A percentile compares a stretch with the other conserved stretches of the same genome.
phyloP scores from a whole-genome alignment of 2,888 invertebrate genomes.

The Metallyticus violacea region DNA sequence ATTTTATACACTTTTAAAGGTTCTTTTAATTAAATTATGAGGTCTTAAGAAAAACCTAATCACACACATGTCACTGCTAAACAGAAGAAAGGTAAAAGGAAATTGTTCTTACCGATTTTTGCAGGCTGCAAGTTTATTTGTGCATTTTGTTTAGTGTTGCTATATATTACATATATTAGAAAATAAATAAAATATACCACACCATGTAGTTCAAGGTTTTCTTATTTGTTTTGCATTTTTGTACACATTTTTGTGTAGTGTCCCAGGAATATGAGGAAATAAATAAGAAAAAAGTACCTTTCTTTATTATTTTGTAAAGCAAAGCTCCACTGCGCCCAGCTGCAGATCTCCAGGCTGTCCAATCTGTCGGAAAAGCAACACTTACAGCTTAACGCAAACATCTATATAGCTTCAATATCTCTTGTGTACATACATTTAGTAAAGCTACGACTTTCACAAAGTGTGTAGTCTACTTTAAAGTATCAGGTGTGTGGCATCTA shows the following conservation, averaged over 20 bases:
- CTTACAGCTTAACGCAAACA: slow-evolving; percentile 11
- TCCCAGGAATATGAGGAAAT: neutral
- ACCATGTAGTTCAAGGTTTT: neutral
- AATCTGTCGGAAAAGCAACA: slow-evolving; percentile 19
- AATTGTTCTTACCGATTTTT: slow-evolving; percentile 11
- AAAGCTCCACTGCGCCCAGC: neutral
- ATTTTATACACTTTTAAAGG: neutral
- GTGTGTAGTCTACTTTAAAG: neutral
- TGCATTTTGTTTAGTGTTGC: neutral
- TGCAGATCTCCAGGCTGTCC: neutral
- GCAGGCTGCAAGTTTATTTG: slow-evolving; percentile 13
- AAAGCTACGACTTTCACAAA: neutral
- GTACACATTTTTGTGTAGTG: neutral
- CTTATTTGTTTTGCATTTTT: neutral
- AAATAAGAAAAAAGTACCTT: slow-evolving; percentile 17
- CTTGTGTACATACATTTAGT: neutral
- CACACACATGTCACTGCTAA: slow-evolving; percentile 10
- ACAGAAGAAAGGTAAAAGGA: slow-evolving; percentile 7
- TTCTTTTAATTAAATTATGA: neutral
- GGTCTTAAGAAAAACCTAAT: neutral
- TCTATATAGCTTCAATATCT: neutral
- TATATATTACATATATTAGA: neutral
- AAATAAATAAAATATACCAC: slow-evolving; percentile 9
- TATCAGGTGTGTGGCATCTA: neutral
- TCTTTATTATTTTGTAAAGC: neutral